Evolutionary conservation across 1,140 invertebrate genomes (phyloP).

Genomic region (Muscidifurax raptorellus): DNA sequence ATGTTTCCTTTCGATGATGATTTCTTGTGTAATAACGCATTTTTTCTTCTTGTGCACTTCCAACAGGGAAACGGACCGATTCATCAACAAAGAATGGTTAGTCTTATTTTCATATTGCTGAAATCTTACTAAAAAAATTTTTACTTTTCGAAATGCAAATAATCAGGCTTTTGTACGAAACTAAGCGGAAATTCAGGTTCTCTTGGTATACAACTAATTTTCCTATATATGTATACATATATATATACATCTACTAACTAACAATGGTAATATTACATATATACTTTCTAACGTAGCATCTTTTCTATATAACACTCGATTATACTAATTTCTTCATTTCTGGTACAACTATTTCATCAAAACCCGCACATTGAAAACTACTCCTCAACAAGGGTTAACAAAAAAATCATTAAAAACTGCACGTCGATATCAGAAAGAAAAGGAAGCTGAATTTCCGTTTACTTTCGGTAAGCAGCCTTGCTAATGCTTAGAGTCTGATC

Average conservation of each 20-base stretch:
- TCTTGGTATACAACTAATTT: not conserved
- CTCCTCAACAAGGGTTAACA: not conserved
- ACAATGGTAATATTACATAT: no score
- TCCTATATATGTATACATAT: not conserved
- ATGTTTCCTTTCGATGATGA: conserved; percentile 4
- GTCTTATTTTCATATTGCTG: conserved; percentile 33
- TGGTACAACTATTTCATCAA: no score
- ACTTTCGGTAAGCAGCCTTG: not conserved
- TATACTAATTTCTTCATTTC: not conserved
- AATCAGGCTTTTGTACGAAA: conserved; percentile 34
- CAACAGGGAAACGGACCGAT: conserved; percentile 49
- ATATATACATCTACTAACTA: conserved; percentile 2
- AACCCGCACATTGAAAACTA: no score
- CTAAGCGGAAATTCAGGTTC: conserved; percentile 37
- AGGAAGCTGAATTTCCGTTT: conserved; percentile 23
- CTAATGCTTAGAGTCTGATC: not conserved
- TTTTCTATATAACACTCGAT: not conserved
- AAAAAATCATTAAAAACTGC: not conserved
- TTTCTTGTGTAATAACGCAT: conserved; percentile 1
- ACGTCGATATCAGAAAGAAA: not conserved
- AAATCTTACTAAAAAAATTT: conserved; percentile 42
- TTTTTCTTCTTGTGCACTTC: conserved; percentile 43
- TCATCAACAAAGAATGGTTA: conserved; percentile 50
- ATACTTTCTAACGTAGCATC: no score
- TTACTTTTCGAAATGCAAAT: conserved; percentile 32